Percentiles rank a stretch among this genome's conserved stretches.
These are phyloP conservation scores for Myxocyprinus asiaticus DNA, from an alignment of 2,113 vertebrate genomes.

Conservation along the genomic window DNA sequence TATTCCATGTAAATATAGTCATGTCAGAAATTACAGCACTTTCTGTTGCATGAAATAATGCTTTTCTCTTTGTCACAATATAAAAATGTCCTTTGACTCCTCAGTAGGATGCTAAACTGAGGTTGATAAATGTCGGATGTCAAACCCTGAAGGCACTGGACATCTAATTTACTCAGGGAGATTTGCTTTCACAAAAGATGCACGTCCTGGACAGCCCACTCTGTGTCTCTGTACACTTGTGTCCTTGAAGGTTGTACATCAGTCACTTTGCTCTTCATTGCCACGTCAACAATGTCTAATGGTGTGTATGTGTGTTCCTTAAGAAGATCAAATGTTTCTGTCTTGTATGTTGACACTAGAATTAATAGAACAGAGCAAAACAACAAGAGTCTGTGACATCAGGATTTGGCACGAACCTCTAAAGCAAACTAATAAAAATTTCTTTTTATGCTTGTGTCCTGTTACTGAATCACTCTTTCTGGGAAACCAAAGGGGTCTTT, in stretches of 20 bases:
- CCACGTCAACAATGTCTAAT: neutral
- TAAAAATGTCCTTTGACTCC: neutral
- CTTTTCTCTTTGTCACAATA: neutral
- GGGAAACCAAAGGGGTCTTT: neutral
- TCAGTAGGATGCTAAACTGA: neutral
- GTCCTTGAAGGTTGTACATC: conserved; percentile 4
- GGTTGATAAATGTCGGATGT: neutral
- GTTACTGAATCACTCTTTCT: neutral
- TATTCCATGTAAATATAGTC: neutral
- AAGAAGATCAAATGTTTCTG: conserved; percentile 21
- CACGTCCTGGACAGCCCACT: neutral
- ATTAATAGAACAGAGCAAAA: neutral
- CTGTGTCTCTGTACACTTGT: neutral
- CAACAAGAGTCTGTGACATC: neutral
- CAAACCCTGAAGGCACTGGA: neutral
- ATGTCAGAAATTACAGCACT: neutral
- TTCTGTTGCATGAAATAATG: neutral
- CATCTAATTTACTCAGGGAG: neutral
- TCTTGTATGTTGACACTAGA: conserved; percentile 19
- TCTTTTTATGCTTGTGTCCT: neutral
- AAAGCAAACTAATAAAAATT: neutral
- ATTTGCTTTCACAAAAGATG: neutral
- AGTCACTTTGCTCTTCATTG: neutral
- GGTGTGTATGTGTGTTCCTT: neutral
- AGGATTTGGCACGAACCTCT: neutral